Evolutionary conservation across 2,797 vertebrate genomes (phyloP).

Genomic region (Coluber constrictor): DNA sequence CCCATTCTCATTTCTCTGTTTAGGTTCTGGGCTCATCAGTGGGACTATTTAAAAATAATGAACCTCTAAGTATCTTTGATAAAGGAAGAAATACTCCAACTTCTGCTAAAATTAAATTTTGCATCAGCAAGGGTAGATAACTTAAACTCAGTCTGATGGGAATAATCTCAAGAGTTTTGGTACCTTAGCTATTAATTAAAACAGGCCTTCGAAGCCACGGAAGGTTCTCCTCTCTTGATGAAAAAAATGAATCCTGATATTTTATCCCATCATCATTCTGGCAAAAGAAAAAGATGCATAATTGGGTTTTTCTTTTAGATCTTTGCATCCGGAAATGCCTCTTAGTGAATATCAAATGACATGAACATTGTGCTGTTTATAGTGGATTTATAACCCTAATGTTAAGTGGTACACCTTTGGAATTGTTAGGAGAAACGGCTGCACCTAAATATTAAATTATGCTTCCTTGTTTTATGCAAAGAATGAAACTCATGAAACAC

Average conservation of each 20-base stretch:
- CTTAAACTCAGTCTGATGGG: constrained; percentile 19
- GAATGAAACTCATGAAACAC: background rate
- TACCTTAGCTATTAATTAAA: constrained; percentile 35
- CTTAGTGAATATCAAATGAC: background rate
- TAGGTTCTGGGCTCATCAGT: background rate
- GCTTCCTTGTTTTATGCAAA: background rate
- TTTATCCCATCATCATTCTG: constrained; percentile 13
- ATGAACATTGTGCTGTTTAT: background rate
- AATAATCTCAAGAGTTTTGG: constrained; percentile 9
- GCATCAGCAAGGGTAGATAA: constrained; percentile 19
- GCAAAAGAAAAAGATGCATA: background rate
- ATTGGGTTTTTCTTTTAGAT: background rate
- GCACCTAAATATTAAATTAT: background rate
- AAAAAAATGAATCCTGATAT: constrained; percentile 12
- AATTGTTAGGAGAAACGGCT: background rate
- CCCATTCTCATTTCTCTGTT: background rate
- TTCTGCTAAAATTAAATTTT: constrained; percentile 22
- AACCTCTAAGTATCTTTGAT: background rate
- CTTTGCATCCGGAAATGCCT: background rate
- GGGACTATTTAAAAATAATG: background rate
- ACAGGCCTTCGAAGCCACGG: background rate
- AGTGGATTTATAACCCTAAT: background rate
- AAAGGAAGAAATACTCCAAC: background rate
- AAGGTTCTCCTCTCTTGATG: constrained; percentile 13
- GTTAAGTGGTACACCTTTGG: background rate